Percentiles rank a stretch among this genome's conserved stretches.
phyloP scores from a whole-genome alignment of 2,797 vertebrate species.

The Rousettus madagascariensis region DNA sequence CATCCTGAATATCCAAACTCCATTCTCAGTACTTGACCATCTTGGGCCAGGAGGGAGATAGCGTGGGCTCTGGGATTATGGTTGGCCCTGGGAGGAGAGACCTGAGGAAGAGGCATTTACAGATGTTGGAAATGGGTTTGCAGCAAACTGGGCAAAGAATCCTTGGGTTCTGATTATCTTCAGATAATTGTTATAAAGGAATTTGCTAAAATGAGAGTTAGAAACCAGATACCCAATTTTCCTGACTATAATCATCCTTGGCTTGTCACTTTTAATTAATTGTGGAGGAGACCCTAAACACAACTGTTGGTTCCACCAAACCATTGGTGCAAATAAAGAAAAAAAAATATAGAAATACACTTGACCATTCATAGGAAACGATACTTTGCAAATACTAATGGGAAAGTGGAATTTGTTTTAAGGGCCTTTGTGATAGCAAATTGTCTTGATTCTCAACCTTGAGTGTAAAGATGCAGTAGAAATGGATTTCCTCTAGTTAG shows the following conservation, averaged over 20 bases:
- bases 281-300: not conserved
- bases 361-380: not conserved
- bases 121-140: not conserved
- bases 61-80: not conserved
- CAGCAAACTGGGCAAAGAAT: not conserved
- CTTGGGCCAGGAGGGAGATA: not conserved
- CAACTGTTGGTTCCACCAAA: not conserved
- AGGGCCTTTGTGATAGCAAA: not conserved
- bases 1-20: not conserved
- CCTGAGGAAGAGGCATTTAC: not conserved
- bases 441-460: not conserved
- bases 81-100: not conserved
- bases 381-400: not conserved
- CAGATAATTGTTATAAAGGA: not conserved
- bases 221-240: not conserved
- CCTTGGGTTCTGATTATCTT: not conserved
- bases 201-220: not conserved
- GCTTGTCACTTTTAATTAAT: not conserved
- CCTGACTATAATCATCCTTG: not conserved
- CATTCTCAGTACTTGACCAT: not conserved
- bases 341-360: not conserved
- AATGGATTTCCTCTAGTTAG: not conserved
- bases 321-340: not conserved
- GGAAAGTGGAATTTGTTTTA: not conserved
- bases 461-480: not conserved